phyloP scores from a whole-genome alignment of 1,140 invertebrate species.

The Ceratina japonica region DNA sequence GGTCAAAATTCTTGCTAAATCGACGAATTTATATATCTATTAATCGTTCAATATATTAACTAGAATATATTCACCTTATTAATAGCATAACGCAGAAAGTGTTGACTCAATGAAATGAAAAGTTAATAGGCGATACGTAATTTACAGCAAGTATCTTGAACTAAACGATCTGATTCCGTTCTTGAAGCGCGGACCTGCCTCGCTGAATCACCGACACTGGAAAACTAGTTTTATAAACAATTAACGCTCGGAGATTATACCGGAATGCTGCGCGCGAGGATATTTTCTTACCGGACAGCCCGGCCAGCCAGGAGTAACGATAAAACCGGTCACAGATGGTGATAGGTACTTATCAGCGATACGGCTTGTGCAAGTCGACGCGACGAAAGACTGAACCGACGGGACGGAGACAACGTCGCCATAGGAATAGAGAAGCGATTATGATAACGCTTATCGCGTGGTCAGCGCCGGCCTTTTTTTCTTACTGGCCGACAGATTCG shows the following conservation, averaged over 20 bases:
- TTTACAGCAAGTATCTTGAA: too few relatives aligned
- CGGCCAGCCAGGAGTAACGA: neutral
- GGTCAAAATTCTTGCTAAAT: neutral
- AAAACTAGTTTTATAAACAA: conserved; percentile 34
- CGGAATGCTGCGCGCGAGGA: neutral
- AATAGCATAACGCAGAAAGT: too few relatives aligned
- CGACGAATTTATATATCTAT: too few relatives aligned
- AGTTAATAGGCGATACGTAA: neutral
- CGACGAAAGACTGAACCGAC: conserved; percentile 6
- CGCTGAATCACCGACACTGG: conserved; percentile 7
- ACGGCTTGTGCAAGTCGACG: neutral
- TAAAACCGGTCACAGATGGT: neutral
- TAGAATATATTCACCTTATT: too few relatives aligned
- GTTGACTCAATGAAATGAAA: too few relatives aligned
- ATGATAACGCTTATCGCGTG: conserved; percentile 19
- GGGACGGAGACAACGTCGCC: neutral
- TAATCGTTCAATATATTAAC: neutral
- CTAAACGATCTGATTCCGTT: too few relatives aligned
- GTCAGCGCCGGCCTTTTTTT: too few relatives aligned
- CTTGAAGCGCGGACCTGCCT: neutral
- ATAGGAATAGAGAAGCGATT: conserved; percentile 8
- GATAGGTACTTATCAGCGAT: neutral
- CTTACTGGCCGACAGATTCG: neutral
- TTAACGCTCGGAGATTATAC: conserved; percentile 3
- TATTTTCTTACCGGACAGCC: neutral